These are phyloP conservation scores for Escarpia spicata DNA, from an alignment of 2,888 invertebrate genomes.

Conservation along the genomic window DNA sequence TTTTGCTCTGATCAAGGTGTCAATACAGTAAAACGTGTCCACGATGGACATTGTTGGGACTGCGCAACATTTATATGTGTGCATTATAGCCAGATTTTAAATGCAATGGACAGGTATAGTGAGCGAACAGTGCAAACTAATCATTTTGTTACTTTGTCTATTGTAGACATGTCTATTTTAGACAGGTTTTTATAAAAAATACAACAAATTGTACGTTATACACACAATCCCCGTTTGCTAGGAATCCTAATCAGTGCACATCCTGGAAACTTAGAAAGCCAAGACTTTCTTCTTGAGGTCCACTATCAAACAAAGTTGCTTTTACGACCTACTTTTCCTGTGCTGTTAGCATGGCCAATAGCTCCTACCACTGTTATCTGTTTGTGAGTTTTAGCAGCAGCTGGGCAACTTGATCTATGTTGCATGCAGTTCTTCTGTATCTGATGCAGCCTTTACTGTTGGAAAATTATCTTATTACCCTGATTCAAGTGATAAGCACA, in stretches of 20 bases:
- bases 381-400: neutral
- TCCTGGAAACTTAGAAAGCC: neutral
- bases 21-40: neutral
- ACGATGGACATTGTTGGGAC: no score
- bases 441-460: neutral
- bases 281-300: neutral
- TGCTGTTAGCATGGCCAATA: neutral
- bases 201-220: neutral
- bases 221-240: neutral
- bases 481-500: neutral
- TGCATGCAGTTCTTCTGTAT: neutral
- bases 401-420: neutral
- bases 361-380: neutral
- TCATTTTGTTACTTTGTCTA: no score
- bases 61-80: no score
- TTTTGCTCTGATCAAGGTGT: neutral
- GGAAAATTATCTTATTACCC: neutral
- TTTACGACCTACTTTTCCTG: neutral
- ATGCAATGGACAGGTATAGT: no score
- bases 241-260: neutral
- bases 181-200: neutral
- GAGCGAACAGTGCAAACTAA: no score
- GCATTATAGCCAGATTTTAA: no score
- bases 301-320: neutral
- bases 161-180: no score